Conservation (phyloP, 2,888 invertebrate genomes). For the Eupeodes latifasciatus region DNA sequence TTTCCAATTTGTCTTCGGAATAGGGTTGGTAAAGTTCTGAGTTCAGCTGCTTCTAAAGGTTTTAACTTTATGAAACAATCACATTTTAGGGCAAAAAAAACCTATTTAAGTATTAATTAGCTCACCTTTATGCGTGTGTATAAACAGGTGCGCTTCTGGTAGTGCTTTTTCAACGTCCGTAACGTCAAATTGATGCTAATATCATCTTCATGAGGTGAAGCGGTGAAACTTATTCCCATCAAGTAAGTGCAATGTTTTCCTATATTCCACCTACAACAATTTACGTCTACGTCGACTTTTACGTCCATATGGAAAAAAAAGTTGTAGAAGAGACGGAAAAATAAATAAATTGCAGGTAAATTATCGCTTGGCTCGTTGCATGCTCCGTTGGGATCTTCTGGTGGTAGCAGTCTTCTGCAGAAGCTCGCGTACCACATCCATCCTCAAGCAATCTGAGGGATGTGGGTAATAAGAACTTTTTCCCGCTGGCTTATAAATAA, state of each 20-base stretch:
- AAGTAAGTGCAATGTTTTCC: conserved; percentile 24
- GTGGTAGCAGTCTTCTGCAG: conserved; percentile 39
- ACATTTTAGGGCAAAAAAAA: conserved; percentile 24
- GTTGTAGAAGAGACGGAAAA: not conserved
- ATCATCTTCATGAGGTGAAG: not conserved
- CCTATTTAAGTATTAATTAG: conserved; percentile 55
- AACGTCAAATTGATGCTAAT: conserved; percentile 7
- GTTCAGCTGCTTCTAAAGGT: not conserved
- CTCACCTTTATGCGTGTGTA: conserved; percentile 6
- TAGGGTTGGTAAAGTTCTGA: not conserved
- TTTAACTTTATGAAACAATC: conserved; percentile 27
- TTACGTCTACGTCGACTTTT: not conserved
- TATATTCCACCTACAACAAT: not conserved
- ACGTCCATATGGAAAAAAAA: not conserved
- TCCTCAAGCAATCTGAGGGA: not conserved
- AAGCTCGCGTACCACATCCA: conserved; percentile 26
- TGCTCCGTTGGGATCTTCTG: conserved; percentile 49
- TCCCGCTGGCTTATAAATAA: conserved; percentile 70
- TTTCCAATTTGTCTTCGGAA: not conserved
- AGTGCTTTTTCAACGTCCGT: not conserved
- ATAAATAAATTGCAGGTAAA: conserved; percentile 44
- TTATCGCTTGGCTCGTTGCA: conserved; percentile 59
- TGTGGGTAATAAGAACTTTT: conserved; percentile 45
- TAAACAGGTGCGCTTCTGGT: conserved; percentile 34
- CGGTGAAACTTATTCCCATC: conserved; percentile 31